Base-by-base conservation (phyloP, 1,140 invertebrate species). In the Luehdorfia chinensis region DNA sequence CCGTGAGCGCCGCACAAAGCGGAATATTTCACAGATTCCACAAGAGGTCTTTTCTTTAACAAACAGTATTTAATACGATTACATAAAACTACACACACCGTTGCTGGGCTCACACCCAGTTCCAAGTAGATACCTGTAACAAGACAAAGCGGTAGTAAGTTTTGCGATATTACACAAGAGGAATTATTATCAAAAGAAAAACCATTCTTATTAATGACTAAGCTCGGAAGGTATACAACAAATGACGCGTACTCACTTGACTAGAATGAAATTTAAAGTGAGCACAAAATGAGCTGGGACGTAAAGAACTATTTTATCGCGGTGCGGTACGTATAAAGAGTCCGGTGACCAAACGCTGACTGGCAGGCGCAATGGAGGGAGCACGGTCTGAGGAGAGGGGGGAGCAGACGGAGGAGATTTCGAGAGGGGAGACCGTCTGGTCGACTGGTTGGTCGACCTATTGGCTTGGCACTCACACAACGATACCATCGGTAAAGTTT, bases 381-480 rank as follows among this genome's bases (percentile, higher is more conserved):
- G 32, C 37, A 37, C 14, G 18, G 59, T 63, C 55, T 64, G 54
- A 67, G 64, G 65, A 68, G 75, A 60, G 69, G 60, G 64, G 60
- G 66, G n/a, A 58, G 58, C 66, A 74, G 77, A 77, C 69, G 71
- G 74, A 74, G 77, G 78, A 75, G 65, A 70, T 59, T 61, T 61
- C 61, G 73, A 71, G 76, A 75, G 76, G 78, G 80, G 76, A 75
- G 78, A 75, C 66, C 69, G 78, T 77, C 78, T 83, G 76, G 71
- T 66, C 71, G 76, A 80, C 78, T 84, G 76, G 80, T 84, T 83
- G 78, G 78, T 71, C 81, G 81, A 85, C 81, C 73, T 75, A 81
- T 77, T 83, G 70, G 75, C 75, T 75, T 66, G 69, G 61, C 64
- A 68, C 67, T 49, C 75, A 75, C 73, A 77, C 74, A 68, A 59